Conservation (phyloP, 2,888 invertebrate genomes). For the Aleiodes leptofemur region DNA sequence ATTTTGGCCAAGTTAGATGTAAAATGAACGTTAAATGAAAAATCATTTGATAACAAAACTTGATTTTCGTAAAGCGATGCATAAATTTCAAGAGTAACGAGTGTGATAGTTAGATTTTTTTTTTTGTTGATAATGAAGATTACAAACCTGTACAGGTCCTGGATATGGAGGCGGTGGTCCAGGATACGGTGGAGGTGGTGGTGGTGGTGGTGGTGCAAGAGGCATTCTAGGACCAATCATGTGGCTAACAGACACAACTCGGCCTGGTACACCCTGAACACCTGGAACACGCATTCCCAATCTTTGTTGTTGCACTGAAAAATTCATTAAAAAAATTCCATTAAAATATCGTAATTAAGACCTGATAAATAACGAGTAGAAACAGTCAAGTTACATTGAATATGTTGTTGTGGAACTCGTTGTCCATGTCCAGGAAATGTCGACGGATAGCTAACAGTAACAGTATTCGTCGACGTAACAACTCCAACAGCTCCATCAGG, state of each 20-base stretch:
- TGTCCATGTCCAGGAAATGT: slow-evolving; percentile 71
- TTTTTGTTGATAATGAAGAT: slow-evolving; percentile 27
- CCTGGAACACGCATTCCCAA: slow-evolving; percentile 70
- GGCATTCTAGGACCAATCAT: slow-evolving; percentile 74
- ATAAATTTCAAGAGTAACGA: slow-evolving; percentile 71
- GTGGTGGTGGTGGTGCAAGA: slow-evolving; percentile 78
- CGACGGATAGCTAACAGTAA: slow-evolving; percentile 73
- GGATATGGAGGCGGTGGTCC: slow-evolving; percentile 85
- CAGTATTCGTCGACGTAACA: slow-evolving; percentile 80
- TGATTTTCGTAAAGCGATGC: slow-evolving; percentile 69
- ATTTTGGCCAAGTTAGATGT: slow-evolving; percentile 20
- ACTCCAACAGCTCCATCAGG: slow-evolving; percentile 82
- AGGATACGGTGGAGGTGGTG: slow-evolving; percentile 85
- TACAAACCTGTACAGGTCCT: slow-evolving; percentile 76
- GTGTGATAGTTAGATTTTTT: slow-evolving; percentile 45
- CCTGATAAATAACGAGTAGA: neutral
- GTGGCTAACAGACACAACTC: slow-evolving; percentile 71
- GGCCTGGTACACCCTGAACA: slow-evolving; percentile 73
- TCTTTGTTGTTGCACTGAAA: slow-evolving; percentile 66
- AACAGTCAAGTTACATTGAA: slow-evolving; percentile 66
- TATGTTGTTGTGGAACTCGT: slow-evolving; percentile 69
- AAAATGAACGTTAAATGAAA: slow-evolving; percentile 52
- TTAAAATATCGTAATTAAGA: no score
- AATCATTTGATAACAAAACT: slow-evolving; percentile 49
- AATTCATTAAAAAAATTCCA: slow-evolving; percentile 11